Conservation (phyloP, 2,113 vertebrate genomes). For the Aphyosemion australe region DNA sequence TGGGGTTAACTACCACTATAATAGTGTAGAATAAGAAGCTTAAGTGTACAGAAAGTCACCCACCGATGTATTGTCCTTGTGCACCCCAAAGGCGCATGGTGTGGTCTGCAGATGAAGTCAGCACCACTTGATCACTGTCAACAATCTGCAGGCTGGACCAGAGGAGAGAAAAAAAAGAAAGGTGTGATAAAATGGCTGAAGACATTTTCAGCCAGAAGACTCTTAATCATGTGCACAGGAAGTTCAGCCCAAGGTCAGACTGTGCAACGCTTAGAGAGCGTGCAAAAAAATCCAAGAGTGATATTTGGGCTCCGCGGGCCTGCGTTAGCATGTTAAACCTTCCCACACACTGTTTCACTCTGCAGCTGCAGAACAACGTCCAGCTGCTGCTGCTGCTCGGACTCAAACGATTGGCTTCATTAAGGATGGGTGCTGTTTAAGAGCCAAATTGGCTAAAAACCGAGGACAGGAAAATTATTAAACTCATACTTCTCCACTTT, state of each 20-base stretch:
- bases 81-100: constrained; percentile 76
- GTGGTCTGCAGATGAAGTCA: constrained; percentile 73
- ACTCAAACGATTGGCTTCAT: constrained; percentile 21
- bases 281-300: neutral
- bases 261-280: neutral
- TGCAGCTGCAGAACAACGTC: constrained; percentile 20
- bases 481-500: too few relatives aligned
- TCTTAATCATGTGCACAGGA: constrained; percentile 42
- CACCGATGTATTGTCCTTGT: constrained; percentile 73
- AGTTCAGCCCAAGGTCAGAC: constrained; percentile 7
- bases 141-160: constrained; percentile 75
- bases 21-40: constrained; percentile 19
- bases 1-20: neutral
- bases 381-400: constrained; percentile 14
- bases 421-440: constrained; percentile 6
- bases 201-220: constrained; percentile 34
- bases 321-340: constrained; percentile 9
- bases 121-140: constrained; percentile 75
- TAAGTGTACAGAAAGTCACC: constrained; percentile 33
- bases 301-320: neutral
- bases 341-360: constrained; percentile 30
- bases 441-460: constrained; percentile 12
- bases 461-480: neutral
- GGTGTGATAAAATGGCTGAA: constrained; percentile 31
- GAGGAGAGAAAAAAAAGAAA: constrained; percentile 47